phyloP scores from a whole-genome alignment of 1,140 invertebrate genomes.

The Whitmania pigra region DNA sequence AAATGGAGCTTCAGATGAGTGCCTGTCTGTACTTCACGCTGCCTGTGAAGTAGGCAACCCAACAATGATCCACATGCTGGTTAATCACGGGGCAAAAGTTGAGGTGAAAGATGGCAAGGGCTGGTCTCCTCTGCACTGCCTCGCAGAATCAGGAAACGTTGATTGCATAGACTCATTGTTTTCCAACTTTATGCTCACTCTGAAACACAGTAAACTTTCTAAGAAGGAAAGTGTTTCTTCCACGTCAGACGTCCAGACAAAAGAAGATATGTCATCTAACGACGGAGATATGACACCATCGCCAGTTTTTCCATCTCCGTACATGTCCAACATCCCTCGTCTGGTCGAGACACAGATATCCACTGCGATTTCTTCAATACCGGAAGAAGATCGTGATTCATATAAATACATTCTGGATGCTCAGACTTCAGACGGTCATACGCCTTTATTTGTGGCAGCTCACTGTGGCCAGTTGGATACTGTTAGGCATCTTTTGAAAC shows the following conservation, averaged over 20 bases:
- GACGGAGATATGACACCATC: too few species aligned
- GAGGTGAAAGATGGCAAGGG: slow-evolving; percentile 21
- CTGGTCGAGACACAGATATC: too few species aligned
- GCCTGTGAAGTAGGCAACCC: slow-evolving; percentile 21
- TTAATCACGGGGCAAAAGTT: slow-evolving; percentile 15
- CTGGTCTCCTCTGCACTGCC: slow-evolving; percentile 24
- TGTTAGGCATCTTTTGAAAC: slow-evolving; percentile 35
- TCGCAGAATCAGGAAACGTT: slow-evolving; percentile 17
- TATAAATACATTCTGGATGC: slow-evolving; percentile 4
- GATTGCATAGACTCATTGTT: slow-evolving; percentile 17
- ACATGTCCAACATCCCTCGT: too few species aligned
- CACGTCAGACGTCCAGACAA: too few species aligned
- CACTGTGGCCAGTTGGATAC: slow-evolving; percentile 18
- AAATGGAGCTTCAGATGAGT: slow-evolving; percentile 10
- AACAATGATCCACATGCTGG: slow-evolving; percentile 13
- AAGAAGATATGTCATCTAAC: too few species aligned
- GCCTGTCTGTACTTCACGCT: slow-evolving; percentile 18
- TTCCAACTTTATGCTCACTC: background rate
- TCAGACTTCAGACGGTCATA: slow-evolving; percentile 22
- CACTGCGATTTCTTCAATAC: too few species aligned
- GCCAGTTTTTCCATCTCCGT: too few species aligned
- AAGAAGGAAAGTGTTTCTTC: background rate
- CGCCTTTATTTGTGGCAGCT: slow-evolving; percentile 22
- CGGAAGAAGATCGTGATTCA: too few species aligned
- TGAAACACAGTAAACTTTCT: background rate